These are phyloP conservation scores for Australoheros scitulus DNA, from an alignment of 2,113 vertebrate species.

Conservation along the genomic window DNA sequence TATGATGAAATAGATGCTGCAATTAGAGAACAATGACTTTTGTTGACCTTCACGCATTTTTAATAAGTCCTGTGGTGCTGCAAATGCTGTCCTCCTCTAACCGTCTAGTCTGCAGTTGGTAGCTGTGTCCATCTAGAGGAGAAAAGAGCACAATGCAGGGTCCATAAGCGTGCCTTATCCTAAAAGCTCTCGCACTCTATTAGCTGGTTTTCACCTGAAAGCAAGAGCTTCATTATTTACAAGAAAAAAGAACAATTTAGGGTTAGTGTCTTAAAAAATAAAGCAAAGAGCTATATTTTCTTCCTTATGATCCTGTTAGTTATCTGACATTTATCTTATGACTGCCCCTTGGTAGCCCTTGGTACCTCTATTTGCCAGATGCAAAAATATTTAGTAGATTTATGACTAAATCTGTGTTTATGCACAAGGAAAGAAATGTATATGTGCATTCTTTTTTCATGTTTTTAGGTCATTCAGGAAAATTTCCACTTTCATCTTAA, in stretches of 20 bases:
- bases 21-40: neutral
- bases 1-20: neutral
- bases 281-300: neutral
- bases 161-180: neutral
- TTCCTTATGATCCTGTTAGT: neutral
- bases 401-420: neutral
- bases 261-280: no score
- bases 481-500: neutral
- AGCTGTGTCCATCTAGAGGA: conserved; percentile 72
- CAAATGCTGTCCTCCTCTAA: neutral
- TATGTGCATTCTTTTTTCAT: neutral
- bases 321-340: neutral
- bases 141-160: conserved; percentile 7
- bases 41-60: conserved; percentile 10
- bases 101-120: neutral
- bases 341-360: neutral
- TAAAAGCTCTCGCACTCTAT: neutral
- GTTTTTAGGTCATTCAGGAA: neutral
- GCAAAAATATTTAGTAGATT: neutral
- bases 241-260: neutral
- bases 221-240: neutral
- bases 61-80: neutral
- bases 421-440: neutral
- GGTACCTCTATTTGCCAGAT: no score
- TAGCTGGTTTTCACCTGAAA: neutral